Conservation (phyloP, 2,113 vertebrate species). For the Coptodon bakossiorum region DNA sequence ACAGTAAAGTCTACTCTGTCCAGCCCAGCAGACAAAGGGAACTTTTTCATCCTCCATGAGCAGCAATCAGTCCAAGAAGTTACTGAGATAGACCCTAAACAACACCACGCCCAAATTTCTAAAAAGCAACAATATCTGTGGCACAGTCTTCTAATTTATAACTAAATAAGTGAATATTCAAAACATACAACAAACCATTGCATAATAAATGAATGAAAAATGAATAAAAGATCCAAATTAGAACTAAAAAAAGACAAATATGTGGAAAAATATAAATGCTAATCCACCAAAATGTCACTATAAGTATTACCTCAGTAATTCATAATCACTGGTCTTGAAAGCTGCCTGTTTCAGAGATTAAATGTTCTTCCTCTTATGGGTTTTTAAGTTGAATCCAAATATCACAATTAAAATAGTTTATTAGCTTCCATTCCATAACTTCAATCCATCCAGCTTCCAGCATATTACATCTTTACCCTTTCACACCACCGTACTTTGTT, state of each 20-base stretch:
- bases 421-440: background rate
- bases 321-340: background rate
- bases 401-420: background rate
- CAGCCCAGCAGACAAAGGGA: background rate
- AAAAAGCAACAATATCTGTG: background rate
- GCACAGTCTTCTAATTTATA: background rate
- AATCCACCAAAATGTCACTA: background rate
- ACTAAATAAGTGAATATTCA: background rate
- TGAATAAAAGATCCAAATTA: background rate
- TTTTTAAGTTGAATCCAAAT: background rate
- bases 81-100: background rate
- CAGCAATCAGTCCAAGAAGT: background rate
- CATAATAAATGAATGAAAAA: fast-evolving
- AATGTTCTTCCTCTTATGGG: background rate
- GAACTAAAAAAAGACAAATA: background rate
- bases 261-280: background rate
- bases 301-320: background rate
- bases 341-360: background rate
- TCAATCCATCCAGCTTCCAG: no score
- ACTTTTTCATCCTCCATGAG: background rate
- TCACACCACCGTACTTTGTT: background rate
- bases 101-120: background rate
- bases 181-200: background rate
- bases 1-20: background rate
- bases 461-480: background rate